Evolutionary conservation across 2,113 vertebrate genomes (phyloP), one percentile per base, ranked within the genome.

Genomic region (Mastomys natalensis): DNA sequence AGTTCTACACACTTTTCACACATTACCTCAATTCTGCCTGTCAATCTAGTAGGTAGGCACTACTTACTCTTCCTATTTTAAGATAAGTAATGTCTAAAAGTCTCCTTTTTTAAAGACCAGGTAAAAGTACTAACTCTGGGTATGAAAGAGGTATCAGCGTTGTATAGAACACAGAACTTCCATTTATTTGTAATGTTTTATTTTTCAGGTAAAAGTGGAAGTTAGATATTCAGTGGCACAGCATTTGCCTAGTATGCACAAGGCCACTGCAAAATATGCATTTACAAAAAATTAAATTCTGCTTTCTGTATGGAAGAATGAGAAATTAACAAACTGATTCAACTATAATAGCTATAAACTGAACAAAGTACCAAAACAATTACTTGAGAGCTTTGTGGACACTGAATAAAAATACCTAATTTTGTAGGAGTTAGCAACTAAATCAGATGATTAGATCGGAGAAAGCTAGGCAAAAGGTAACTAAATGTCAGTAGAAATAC

Each of bases 141-240:
- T 31, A 86, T 16, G 26, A 45, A 72, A 4, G 3, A 70, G 26
- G 16, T 68, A 90, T 31, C 12, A 24, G 60, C 45, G 91, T 3
- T 60, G 4, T 15, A 91, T 11, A 81, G 53, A 94, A 84, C 29
- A 94, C 1, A 48, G 82, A 95, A 58, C 21, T 94, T 68, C 22
- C 77, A 40, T 62, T 82, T 87, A 77, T n/a, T 76, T 90, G 40
- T 62, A 87, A 55, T 77, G 45, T 48, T 72, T 89, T 94, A 64
- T 45, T 73, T 76, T 93, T 93, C 70, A 94, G 92, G 70, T 73
- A 22, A 51, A 40, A 93, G 66, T 91, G 73, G 53, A 87, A 87
- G 58, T 13, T 29, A n/a, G 45, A 21, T 37, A n/a, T 53, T 82
- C 13, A 43, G 80, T 43, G 37, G 55, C 12, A 29, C 13, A 60